Conservation (phyloP, 2,888 invertebrate species). For the Chrysolina americana region DNA sequence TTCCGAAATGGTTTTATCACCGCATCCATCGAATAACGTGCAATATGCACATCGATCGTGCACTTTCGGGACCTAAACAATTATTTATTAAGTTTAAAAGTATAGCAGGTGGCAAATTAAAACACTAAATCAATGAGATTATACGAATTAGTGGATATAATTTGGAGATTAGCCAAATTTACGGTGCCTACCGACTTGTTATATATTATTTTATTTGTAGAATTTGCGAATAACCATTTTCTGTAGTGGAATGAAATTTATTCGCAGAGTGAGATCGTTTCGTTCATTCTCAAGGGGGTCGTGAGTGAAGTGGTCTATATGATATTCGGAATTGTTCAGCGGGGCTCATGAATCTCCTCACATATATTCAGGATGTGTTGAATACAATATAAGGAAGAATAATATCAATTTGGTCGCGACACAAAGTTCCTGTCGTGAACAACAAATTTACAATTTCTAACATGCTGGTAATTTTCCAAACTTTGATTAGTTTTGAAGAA, state of each 20-base stretch:
- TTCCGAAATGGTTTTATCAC: slow-evolving; percentile 2
- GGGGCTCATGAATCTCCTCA: background rate
- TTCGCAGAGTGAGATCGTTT: background rate
- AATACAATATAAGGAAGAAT: background rate
- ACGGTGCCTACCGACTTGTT: slow-evolving; percentile 40
- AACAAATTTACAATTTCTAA: too few species aligned
- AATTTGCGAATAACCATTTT: slow-evolving; percentile 19
- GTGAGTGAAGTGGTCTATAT: background rate
- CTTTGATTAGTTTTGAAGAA: too few species aligned
- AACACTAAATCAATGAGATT: slow-evolving; percentile 53
- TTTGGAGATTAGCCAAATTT: slow-evolving; percentile 49
- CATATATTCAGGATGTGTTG: background rate
- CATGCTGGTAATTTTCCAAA: too few species aligned
- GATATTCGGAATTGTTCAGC: background rate
- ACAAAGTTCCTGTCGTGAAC: too few species aligned
- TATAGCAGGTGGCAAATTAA: slow-evolving; percentile 52
- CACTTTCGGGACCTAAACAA: slow-evolving; percentile 20
- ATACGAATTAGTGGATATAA: slow-evolving; percentile 49
- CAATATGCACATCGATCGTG: slow-evolving; percentile 14
- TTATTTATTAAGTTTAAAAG: slow-evolving; percentile 43
- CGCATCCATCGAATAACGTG: slow-evolving; percentile 10
- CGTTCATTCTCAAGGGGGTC: background rate
- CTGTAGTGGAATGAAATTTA: background rate
- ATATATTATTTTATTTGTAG: slow-evolving; percentile 47
- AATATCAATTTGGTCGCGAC: too few species aligned